Base-by-base conservation (phyloP, 2,888 invertebrate species). In the Candidula unifasciata region DNA sequence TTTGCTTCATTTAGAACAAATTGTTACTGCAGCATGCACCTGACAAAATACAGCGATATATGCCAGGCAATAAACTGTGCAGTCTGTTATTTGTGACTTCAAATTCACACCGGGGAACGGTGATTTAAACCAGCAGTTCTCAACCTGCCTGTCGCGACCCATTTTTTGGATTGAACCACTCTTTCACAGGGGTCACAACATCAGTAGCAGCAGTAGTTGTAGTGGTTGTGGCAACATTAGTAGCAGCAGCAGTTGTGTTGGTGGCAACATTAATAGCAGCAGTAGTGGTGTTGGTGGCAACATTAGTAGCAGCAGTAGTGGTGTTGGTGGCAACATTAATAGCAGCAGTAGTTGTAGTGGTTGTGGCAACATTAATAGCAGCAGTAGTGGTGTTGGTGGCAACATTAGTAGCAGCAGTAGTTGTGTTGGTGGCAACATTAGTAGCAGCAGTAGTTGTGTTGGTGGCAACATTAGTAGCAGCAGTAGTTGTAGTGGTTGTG, bases 391-490 rank as follows among this genome's bases (percentile, higher is more conserved):
- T 44, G 68, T 33, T 66, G 68, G 68, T 68, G 68, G 78, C 21
- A 78, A 57, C 21, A 54, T 68, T 66, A 35, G 68, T 66, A 64
- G 68, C 37, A 80, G 80, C 37, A 80, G 80, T 44, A 80, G 80
- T 44, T 68, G 80, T 66, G 66, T 35, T 66, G 66, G 80, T 37
- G 66, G 80, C 30, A 80, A 68, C 37, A 80, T 66, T 66, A 80
- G 80, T 66, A 80, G 80, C 35, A 80, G 78, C 57, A 78, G 57
- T 78, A 78, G 78, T 78, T 27, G 80, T 69, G 69, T 69, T 80
- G 69, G 80, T 69, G 69, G 80, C 44, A 80, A 37, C n/a, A 66
- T 37, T 68, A 80, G 68, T 66, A 64, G 68, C n/a, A 66, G 80
- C n/a, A 80, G 68, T 66, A 80, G 68, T 68, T 68, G 80, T 21